Conservation (phyloP, 2,888 invertebrate genomes). For the Autographa gamma region DNA sequence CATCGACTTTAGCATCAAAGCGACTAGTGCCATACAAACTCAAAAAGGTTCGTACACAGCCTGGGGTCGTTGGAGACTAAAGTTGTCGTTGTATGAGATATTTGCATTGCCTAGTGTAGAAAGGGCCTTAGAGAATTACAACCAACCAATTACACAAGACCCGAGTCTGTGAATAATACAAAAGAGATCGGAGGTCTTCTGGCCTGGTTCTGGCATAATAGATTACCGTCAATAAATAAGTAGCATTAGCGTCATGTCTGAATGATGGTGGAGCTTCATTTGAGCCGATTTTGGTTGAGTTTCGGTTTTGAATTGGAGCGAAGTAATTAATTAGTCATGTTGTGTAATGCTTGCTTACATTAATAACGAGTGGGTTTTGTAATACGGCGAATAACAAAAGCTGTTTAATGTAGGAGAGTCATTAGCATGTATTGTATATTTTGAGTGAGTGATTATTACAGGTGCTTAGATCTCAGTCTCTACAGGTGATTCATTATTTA, state of each 20-base stretch:
- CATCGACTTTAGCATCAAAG: no score
- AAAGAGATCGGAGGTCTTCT: constrained; percentile 46
- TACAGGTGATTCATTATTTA: background rate
- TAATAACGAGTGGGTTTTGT: constrained; percentile 59
- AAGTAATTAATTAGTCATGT: constrained; percentile 74
- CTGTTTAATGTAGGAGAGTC: constrained; percentile 24
- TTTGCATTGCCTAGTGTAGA: no score
- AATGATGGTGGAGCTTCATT: constrained; percentile 73
- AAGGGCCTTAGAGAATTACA: constrained; percentile 35
- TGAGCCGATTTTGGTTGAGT: constrained; percentile 79
- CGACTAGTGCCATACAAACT: no score
- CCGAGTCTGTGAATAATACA: constrained; percentile 41
- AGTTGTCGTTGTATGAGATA: no score
- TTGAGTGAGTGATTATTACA: constrained; percentile 14
- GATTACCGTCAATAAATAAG: constrained; percentile 85
- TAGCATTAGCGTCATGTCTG: constrained; percentile 76
- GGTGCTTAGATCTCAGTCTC: background rate
- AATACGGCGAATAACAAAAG: constrained; percentile 37
- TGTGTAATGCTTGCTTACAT: constrained; percentile 60
- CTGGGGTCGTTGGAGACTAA: no score
- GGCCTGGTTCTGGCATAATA: constrained; percentile 68
- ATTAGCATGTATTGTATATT: constrained; percentile 36
- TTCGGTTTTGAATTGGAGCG: constrained; percentile 70
- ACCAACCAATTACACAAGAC: constrained; percentile 57
- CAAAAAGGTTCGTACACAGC: no score